Evolutionary conservation across 2,888 invertebrate genomes (phyloP), one percentile per base, ranked within the genome.

Genomic region (Drosophila eohydei): DNA sequence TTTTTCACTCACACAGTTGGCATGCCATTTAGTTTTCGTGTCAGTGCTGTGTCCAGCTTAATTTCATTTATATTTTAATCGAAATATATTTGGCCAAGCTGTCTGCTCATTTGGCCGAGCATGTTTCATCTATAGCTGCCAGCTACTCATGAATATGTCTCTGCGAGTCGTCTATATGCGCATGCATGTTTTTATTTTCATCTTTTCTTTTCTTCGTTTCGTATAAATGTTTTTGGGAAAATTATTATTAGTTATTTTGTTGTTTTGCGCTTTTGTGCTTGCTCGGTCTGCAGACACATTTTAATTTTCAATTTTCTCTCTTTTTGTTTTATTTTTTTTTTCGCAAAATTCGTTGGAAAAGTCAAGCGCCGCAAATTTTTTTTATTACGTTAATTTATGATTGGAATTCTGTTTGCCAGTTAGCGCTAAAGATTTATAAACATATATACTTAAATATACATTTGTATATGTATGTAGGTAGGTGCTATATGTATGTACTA

Each of bases 181-280:
- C 38, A 57, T 74, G 50, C 48, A 72, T 67, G 61, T 73, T 78
- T 26, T 54, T 38, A 38, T 40, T 40, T 40, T 28, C 28, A n/a
- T 26, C 16, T 11, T 3, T 8, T 48, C 30, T 11, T 14, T 48
- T n/a, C 6, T 14, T 28, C 38, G 26, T 28, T 80, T 79, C 85
- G 77, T 89, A 89, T 81, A 74, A 79, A 82, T 87, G 71, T 87
- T 11, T 30, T n/a, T 30, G 48, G 30, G 56, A 79, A 79, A 84
- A 87, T 84, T 86, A 87, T 88, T 88, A 80, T 85, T 84, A 86
- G 88, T 89, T 87, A 79, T 87, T 86, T 86, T 88, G 80, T 88
- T 81, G 67, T 71, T 78, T 52, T 14, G 16, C 34, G 65, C 56
- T 72, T 80, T 80, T 75, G 63, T 62, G 77, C 63, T 73, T 64